Conservation (phyloP, 2,888 invertebrate species). For the Lochmaea capreae region DNA sequence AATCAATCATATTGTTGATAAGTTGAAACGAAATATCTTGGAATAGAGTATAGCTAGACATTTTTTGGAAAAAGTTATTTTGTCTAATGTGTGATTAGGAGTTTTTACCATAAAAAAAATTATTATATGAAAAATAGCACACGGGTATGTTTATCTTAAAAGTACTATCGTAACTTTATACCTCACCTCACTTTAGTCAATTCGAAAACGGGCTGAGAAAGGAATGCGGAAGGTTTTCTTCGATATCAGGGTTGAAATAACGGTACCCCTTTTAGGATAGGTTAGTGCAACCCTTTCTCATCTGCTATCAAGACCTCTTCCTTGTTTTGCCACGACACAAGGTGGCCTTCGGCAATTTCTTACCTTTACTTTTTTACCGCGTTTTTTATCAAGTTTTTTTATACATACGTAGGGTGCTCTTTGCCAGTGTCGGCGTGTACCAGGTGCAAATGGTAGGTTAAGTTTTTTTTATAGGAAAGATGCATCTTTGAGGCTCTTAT, state of each 20-base stretch:
- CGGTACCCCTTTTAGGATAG: constrained; percentile 57
- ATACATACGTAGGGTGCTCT: constrained; percentile 34
- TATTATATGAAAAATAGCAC: too few species aligned
- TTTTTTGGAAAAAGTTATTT: too few species aligned
- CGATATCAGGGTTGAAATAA: constrained; percentile 55
- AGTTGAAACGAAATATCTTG: too few species aligned
- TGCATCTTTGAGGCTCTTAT: background rate
- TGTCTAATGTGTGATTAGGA: too few species aligned
- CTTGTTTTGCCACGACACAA: constrained; percentile 48
- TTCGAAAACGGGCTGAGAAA: constrained; percentile 33
- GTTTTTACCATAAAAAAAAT: too few species aligned
- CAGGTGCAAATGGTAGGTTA: background rate
- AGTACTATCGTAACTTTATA: constrained; percentile 14
- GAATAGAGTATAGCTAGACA: too few species aligned
- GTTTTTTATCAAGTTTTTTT: constrained; percentile 44
- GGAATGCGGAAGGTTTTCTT: constrained; percentile 59
- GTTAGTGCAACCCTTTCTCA: constrained; percentile 58
- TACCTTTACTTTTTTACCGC: constrained; percentile 51
- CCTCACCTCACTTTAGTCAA: constrained; percentile 19
- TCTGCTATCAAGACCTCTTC: constrained; percentile 37
- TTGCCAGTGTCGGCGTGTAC: constrained; percentile 18
- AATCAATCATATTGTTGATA: too few species aligned
- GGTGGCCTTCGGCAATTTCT: constrained; percentile 56
- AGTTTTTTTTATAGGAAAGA: background rate
- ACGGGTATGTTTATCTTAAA: too few species aligned